A percentile compares a stretch with the other conserved stretches of the same genome.
Evolutionary conservation across 1,140 invertebrate genomes (phyloP).

Genomic region (Drosophila busckii): DNA sequence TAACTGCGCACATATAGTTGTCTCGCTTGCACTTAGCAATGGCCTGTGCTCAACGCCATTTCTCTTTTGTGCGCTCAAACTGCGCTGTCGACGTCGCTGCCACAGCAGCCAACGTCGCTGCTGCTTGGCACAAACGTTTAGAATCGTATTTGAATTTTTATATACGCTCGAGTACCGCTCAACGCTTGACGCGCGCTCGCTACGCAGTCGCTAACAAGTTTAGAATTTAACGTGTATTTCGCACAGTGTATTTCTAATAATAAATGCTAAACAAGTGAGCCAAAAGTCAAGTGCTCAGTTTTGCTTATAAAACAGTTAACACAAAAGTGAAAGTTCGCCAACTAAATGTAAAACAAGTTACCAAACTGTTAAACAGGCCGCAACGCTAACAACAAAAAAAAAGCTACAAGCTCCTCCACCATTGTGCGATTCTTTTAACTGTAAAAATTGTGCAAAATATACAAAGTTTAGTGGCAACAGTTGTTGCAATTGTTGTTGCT

Average conservation of each 20-base stretch:
- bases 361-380: conserved; percentile 26
- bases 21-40: conserved; percentile 36
- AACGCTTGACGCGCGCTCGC: conserved; percentile 69
- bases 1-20: conserved; percentile 31
- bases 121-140: conserved; percentile 59
- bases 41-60: conserved; percentile 49
- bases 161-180: conserved; percentile 73
- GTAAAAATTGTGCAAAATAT: conserved; percentile 40
- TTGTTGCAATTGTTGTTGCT: conserved; percentile 35
- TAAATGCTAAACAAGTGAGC: too few relatives aligned
- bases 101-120: conserved; percentile 24
- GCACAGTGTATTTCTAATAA: too few relatives aligned
- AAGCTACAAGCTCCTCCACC: conserved; percentile 40
- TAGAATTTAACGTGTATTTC: too few relatives aligned
- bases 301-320: conserved; percentile 6
- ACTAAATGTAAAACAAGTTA: conserved; percentile 45
- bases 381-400: conserved; percentile 38
- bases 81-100: conserved; percentile 29
- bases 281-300: too few relatives aligned
- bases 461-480: conserved; percentile 49
- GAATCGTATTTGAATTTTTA: conserved; percentile 79
- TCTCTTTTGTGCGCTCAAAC: conserved; percentile 34
- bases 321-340: conserved; percentile 33
- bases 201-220: conserved; percentile 16
- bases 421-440: conserved; percentile 70